Evolutionary conservation across 2,113 vertebrate species (phyloP).

Genomic region (Trematomus loennbergii): DNA sequence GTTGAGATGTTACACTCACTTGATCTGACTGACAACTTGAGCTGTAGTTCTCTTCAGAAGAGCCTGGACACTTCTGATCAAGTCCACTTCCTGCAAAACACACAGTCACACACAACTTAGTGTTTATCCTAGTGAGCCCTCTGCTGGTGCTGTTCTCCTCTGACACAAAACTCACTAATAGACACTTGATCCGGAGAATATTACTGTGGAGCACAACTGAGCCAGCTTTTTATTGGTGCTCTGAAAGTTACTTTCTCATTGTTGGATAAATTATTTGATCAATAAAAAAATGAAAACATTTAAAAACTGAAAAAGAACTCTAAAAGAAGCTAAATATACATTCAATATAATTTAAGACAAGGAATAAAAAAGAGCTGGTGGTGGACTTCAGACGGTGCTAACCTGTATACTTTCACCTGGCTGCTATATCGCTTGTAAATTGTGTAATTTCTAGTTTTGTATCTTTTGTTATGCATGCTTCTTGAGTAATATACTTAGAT

Average conservation of each 20-base stretch:
- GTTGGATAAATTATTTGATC: background rate
- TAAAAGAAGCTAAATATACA: background rate
- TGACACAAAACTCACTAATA: background rate
- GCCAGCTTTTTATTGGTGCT: background rate
- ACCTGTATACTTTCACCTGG: too few species aligned
- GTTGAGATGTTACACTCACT: slow-evolving; percentile 77
- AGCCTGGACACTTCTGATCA: slow-evolving; percentile 90
- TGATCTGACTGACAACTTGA: slow-evolving; percentile 89
- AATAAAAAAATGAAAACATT: background rate
- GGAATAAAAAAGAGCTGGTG: too few species aligned
- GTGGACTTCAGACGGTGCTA: too few species aligned
- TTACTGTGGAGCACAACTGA: background rate
- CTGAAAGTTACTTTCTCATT: background rate
- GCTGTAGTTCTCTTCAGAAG: slow-evolving; percentile 90
- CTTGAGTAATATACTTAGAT: too few species aligned
- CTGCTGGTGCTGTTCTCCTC: slow-evolving; percentile 1
- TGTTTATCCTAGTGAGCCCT: background rate
- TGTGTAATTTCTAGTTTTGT: too few species aligned
- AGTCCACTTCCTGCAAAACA: slow-evolving; percentile 88
- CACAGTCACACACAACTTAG: background rate
- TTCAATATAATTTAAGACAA: background rate
- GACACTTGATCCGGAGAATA: background rate
- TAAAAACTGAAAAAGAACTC: background rate
- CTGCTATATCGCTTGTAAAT: too few species aligned
- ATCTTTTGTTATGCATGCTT: too few species aligned